A percentile compares a stretch with the other conserved stretches of the same genome.
phyloP scores from a whole-genome alignment of 2,888 invertebrate genomes.

The Synanthedon myopaeformis region DNA sequence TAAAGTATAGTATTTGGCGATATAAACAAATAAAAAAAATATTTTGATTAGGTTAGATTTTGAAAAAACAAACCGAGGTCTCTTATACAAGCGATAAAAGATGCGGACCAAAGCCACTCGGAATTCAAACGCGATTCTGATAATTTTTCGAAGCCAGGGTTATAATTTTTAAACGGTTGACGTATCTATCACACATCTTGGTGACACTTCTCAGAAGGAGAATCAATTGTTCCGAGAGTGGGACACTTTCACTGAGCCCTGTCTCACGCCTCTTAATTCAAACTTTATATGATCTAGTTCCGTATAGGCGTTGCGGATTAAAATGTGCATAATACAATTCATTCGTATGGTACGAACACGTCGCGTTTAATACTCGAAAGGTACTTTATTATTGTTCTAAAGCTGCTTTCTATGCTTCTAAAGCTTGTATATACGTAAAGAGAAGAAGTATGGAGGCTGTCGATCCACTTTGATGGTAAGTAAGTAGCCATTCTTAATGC shows the following conservation, averaged over 20 bases:
- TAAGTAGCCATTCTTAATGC: too few relatives aligned
- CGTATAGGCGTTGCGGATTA: slow-evolving; percentile 40
- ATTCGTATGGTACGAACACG: slow-evolving; percentile 34
- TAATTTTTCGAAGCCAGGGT: not conserved
- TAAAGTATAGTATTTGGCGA: too few relatives aligned
- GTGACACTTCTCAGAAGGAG: slow-evolving; percentile 54
- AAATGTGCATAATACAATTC: slow-evolving; percentile 40
- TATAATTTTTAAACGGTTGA: slow-evolving; percentile 31
- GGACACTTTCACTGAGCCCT: slow-evolving; percentile 56
- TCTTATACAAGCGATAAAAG: too few relatives aligned
- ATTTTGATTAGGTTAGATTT: too few relatives aligned
- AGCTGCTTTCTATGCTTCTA: slow-evolving; percentile 56
- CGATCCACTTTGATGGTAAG: too few relatives aligned
- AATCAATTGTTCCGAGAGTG: slow-evolving; percentile 54
- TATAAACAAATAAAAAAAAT: too few relatives aligned
- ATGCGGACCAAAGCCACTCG: too few relatives aligned
- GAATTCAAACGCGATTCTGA: too few relatives aligned
- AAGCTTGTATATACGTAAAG: too few relatives aligned
- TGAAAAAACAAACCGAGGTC: too few relatives aligned
- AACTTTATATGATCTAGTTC: slow-evolving; percentile 48
- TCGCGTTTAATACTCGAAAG: slow-evolving; percentile 15
- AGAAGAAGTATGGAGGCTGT: too few relatives aligned
- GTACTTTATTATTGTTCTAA: slow-evolving; percentile 31
- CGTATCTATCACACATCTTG: slow-evolving; percentile 45
- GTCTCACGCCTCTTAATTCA: slow-evolving; percentile 45